Evolutionary conservation across 2,113 vertebrate species (phyloP).

Genomic region (Pycnonotus jocosus): DNA sequence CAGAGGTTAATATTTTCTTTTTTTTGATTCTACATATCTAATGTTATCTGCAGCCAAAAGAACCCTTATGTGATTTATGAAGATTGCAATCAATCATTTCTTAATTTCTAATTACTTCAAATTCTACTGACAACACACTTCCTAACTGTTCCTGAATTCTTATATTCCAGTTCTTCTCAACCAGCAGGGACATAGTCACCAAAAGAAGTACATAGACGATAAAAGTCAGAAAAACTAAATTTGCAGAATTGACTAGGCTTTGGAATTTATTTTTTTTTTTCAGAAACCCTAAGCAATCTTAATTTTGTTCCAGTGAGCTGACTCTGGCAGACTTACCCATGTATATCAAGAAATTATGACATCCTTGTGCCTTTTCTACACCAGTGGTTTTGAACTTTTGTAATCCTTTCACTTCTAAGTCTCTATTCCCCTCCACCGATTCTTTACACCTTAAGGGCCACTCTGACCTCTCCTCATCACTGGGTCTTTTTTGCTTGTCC

Average conservation of each 20-base stretch:
- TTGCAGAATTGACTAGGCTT: neutral
- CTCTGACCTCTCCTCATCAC: conserved; percentile 18
- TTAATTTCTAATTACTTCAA: neutral
- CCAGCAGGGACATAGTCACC: neutral
- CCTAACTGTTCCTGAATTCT: neutral
- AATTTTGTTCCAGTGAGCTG: neutral
- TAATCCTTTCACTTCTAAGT: conserved; percentile 12
- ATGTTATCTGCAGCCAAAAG: neutral
- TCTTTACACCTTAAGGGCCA: conserved; percentile 44
- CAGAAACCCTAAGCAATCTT: neutral
- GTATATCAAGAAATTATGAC: neutral
- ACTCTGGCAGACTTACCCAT: neutral
- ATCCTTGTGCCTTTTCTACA: conserved; percentile 10
- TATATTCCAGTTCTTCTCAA: neutral
- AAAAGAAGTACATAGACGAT: neutral
- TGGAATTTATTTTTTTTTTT: neutral
- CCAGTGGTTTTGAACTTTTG: conserved; percentile 21
- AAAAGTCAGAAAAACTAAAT: neutral
- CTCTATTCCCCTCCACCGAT: conserved; percentile 26
- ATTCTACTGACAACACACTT: neutral
- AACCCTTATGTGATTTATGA: neutral
- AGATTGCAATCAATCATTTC: neutral
- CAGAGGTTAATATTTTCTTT: neutral
- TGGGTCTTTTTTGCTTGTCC: neutral
- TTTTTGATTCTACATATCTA: neutral